Percentiles rank a stretch among this genome's conserved stretches.
phyloP scores from a whole-genome alignment of 2,113 vertebrate genomes.

The Boulengeromyrus knoepffleri region DNA sequence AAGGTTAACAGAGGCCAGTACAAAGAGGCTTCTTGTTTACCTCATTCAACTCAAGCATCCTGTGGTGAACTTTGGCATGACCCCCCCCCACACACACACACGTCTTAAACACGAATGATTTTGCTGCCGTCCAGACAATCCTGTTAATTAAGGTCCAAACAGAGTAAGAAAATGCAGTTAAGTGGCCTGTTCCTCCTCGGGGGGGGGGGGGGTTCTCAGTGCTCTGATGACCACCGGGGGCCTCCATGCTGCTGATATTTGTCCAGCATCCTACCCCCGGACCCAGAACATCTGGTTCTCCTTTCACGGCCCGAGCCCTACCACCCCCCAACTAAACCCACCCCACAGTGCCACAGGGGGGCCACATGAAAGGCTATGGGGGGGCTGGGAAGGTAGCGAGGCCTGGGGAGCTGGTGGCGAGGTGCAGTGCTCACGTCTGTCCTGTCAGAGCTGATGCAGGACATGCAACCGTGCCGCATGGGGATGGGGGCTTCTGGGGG shows the following conservation, averaged over 20 bases:
- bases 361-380: conserved; percentile 23
- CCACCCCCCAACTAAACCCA: conserved; percentile 36
- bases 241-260: conserved; percentile 3
- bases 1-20: neutral
- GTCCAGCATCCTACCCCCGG: neutral
- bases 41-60: neutral
- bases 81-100: neutral
- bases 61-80: conserved; percentile 3
- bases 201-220: neutral
- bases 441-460: neutral
- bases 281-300: conserved; percentile 63
- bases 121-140: conserved; percentile 17
- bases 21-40: conserved; percentile 3
- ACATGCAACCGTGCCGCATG: neutral
- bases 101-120: neutral
- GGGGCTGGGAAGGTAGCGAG: neutral
- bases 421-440: neutral
- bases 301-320: conserved; percentile 45
- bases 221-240: neutral
- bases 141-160: conserved; percentile 32
- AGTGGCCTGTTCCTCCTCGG: neutral
- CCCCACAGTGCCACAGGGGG: conserved; percentile 37
- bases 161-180: neutral
- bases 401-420: neutral
- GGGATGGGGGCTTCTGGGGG: neutral